A percentile compares a stretch with the other conserved stretches of the same genome.
Evolutionary conservation across 2,888 invertebrate genomes (phyloP).

Genomic region (Lithophane socia): DNA sequence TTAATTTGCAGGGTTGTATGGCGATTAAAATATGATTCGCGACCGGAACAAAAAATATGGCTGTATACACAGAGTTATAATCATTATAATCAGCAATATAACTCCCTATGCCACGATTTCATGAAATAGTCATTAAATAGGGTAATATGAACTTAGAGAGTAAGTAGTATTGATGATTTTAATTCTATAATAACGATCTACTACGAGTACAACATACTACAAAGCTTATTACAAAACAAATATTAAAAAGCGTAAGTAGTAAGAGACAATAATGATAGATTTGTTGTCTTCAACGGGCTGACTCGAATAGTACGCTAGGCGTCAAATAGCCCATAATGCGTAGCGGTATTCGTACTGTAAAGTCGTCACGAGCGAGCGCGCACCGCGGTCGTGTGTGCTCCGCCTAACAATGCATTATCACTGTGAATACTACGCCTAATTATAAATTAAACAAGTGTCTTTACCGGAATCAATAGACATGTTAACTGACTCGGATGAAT

Average conservation of each 20-base stretch:
- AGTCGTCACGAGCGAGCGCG: slow-evolving; percentile 73
- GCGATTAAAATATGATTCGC: too few species aligned
- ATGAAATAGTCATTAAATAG: too few species aligned
- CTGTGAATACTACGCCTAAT: slow-evolving; percentile 41
- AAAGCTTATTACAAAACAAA: too few species aligned
- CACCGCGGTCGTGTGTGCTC: slow-evolving; percentile 68
- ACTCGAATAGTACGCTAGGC: slow-evolving; percentile 54
- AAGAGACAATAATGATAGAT: slow-evolving; percentile 47
- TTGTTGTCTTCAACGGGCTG: slow-evolving; percentile 56
- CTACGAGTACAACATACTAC: not conserved
- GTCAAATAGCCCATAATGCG: slow-evolving; percentile 71
- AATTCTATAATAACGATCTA: not conserved
- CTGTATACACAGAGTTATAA: too few species aligned
- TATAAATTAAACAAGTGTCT: slow-evolving; percentile 44
- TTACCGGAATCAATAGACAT: slow-evolving; percentile 21
- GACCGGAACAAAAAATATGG: too few species aligned
- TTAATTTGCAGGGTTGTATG: not conserved
- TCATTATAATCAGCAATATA: too few species aligned
- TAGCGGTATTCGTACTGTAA: slow-evolving; percentile 80
- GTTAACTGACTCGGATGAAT: slow-evolving; percentile 23
- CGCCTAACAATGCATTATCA: slow-evolving; percentile 48
- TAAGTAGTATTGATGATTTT: too few species aligned
- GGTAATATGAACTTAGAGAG: too few species aligned
- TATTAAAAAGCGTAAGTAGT: slow-evolving; percentile 11
- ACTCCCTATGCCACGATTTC: too few species aligned